These are phyloP conservation scores for Leptopilina syphax DNA, from an alignment of 2,888 invertebrate species.

Conservation along the genomic window DNA sequence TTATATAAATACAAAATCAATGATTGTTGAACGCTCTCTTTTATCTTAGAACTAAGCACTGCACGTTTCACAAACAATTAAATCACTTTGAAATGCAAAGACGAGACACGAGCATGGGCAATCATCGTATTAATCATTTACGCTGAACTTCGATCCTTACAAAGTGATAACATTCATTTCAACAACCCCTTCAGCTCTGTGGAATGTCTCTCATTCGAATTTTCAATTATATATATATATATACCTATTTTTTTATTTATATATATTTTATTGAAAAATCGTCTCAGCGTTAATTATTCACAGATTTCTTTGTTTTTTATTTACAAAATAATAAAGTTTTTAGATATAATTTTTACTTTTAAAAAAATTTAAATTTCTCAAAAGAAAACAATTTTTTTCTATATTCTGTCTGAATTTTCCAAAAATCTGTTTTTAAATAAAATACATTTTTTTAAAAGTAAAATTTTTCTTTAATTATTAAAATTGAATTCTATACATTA, in stretches of 20 bases:
- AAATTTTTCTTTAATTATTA: neutral
- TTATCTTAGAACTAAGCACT: constrained; percentile 36
- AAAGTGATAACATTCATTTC: constrained; percentile 24
- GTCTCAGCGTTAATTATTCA: constrained; percentile 24
- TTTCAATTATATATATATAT: constrained; percentile 8
- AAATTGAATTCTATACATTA: neutral
- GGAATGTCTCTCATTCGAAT: constrained; percentile 37
- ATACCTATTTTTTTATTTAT: no score
- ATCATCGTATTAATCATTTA: constrained; percentile 36
- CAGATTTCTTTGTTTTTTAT: constrained; percentile 23
- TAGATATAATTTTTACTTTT: no score
- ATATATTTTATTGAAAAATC: constrained; percentile 5
- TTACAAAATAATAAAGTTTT: neutral
- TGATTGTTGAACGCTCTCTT: constrained; percentile 49
- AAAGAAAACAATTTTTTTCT: no score
- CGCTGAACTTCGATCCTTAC: constrained; percentile 19
- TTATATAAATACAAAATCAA: constrained; percentile 44
- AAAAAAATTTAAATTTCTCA: no score
- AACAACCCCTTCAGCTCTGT: constrained; percentile 22
- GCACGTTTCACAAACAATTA: constrained; percentile 37
- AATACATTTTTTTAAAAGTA: neutral
- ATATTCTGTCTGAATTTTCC: no score
- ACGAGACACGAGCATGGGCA: constrained; percentile 25
- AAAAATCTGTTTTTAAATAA: no score
- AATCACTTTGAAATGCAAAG: constrained; percentile 37